Base-by-base conservation (phyloP, 2,113 vertebrate species). In the Gavialis gangeticus region DNA sequence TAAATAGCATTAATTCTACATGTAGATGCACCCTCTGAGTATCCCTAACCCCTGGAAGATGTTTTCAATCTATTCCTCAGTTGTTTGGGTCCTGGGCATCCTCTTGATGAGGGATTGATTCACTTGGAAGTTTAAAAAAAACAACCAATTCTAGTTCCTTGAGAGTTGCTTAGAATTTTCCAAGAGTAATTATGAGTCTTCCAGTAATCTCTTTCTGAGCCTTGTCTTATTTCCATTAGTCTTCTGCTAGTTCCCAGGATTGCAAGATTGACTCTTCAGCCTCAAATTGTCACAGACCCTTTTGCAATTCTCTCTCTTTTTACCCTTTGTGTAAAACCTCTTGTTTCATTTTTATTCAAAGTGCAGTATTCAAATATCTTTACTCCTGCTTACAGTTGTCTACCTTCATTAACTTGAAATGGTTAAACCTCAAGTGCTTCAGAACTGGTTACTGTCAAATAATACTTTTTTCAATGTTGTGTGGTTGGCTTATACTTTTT, bases 271-370 rank as follows among this genome's bases (percentile, higher is more conserved):
- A 46, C 46, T 73, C 58, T 84, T 77, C 25, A 6, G 30, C 91
- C 87, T 92, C 66, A 75, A 1, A 19, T 81, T 77, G 79, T 17
- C 82, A 91, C 21, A 21, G 6, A 46, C 46, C 46, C 46, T 46
- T 46, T 46, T 46, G 25, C 80, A n/a, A 66, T 84, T 88, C 5
- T 9, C 4, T 79, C 30, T 84, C 34, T 0, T 0, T 0, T 90
- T 90, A 37, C 55, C 75, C 25, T 88, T 59, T 25, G 5, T 75
- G 91, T 90, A 77, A 82, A 84, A 57, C 54, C 63, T 10, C 22
- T 94, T 12, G 17, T 66, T 89, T 89, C 0, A 2, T 1, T 91
- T 85, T 83, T 79, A 59, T 78, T 25, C 46, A 46, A 77, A 22
- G 1, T 16, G 2, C 21, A 62, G 19, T 22, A 75, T 19, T 46